Evolutionary conservation across 35 echinoderm and acorn worm species (phyloP).

Genomic region (Apostichopus californicus): DNA sequence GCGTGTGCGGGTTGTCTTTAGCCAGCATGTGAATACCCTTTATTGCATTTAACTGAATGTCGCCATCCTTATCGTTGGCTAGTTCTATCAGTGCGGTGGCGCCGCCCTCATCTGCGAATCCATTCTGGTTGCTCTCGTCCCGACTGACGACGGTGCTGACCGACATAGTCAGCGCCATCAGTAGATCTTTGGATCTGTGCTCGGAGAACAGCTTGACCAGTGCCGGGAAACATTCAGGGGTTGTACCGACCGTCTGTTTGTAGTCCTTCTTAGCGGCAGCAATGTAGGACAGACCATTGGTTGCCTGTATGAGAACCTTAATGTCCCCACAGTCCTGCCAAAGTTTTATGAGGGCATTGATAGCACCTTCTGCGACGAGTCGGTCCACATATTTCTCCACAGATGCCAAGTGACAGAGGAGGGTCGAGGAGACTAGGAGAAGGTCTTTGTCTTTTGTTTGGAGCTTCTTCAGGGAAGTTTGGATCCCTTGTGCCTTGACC

Average conservation of each 20-base stretch:
- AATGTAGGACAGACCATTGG: slow-evolving; percentile 73
- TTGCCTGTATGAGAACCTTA: slow-evolving; percentile 82
- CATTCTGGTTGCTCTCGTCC: slow-evolving; percentile 77
- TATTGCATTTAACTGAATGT: slow-evolving; percentile 87
- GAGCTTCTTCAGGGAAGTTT: slow-evolving; percentile 73
- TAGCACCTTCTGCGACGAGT: slow-evolving; percentile 73
- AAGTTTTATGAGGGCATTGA: slow-evolving; percentile 75
- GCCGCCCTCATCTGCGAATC: slow-evolving; percentile 89
- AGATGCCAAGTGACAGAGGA: slow-evolving; percentile 74
- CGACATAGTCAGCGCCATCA: slow-evolving; percentile 75
- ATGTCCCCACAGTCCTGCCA: slow-evolving; percentile 79
- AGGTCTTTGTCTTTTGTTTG: slow-evolving; percentile 68
- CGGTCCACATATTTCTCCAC: slow-evolving; percentile 69
- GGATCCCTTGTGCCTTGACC: slow-evolving; percentile 82
- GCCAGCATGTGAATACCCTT: slow-evolving; percentile 90
- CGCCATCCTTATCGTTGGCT: slow-evolving; percentile 59
- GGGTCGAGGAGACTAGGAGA: slow-evolving; percentile 59
- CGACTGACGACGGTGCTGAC: slow-evolving; percentile 72
- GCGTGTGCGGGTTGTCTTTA: slow-evolving; percentile 92
- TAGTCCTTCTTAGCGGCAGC: slow-evolving; percentile 67
- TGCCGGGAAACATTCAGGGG: slow-evolving; percentile 66
- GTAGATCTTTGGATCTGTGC: slow-evolving; percentile 54
- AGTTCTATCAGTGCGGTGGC: slow-evolving; percentile 83
- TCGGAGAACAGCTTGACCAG: slow-evolving; percentile 81
- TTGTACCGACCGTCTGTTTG: slow-evolving; percentile 73